Percentiles rank a stretch among this genome's conserved stretches.
These are phyloP conservation scores for Poeciliopsis presidionis DNA, from an alignment of 2,797 vertebrate species.

Conservation along the genomic window DNA sequence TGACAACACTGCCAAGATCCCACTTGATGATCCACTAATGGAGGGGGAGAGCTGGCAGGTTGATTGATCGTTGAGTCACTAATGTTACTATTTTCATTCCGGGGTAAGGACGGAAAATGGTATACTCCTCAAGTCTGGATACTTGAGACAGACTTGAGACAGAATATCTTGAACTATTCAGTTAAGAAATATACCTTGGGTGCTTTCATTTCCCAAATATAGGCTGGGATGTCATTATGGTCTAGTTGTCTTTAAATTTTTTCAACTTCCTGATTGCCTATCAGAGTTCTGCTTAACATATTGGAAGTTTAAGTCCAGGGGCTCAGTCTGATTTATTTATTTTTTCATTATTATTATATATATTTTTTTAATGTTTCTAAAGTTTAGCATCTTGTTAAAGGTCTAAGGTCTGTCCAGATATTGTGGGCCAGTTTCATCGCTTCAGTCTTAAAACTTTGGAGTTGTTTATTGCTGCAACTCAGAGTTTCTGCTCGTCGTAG, in stretches of 20 bases:
- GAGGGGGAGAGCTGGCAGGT: neutral
- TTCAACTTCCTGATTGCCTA: neutral
- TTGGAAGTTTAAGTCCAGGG: neutral
- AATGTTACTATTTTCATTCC: neutral
- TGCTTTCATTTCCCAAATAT: neutral
- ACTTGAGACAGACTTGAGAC: neutral
- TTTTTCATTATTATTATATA: no score
- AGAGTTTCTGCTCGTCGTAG: neutral
- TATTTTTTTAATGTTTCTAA: neutral
- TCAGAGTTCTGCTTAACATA: neutral
- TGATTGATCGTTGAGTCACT: neutral
- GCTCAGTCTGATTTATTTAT: no score
- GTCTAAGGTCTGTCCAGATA: neutral
- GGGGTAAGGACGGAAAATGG: neutral
- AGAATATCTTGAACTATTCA: neutral
- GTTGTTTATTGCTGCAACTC: neutral
- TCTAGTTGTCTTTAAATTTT: neutral
- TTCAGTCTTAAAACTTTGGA: neutral
- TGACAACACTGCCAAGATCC: neutral
- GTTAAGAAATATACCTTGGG: neutral
- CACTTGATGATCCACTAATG: neutral
- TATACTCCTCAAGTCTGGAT: no score
- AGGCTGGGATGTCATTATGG: neutral
- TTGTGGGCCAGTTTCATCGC: neutral
- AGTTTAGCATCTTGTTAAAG: neutral